phyloP scores from a whole-genome alignment of 2,113 vertebrate species.

The Gallinago paraguaiae region DNA sequence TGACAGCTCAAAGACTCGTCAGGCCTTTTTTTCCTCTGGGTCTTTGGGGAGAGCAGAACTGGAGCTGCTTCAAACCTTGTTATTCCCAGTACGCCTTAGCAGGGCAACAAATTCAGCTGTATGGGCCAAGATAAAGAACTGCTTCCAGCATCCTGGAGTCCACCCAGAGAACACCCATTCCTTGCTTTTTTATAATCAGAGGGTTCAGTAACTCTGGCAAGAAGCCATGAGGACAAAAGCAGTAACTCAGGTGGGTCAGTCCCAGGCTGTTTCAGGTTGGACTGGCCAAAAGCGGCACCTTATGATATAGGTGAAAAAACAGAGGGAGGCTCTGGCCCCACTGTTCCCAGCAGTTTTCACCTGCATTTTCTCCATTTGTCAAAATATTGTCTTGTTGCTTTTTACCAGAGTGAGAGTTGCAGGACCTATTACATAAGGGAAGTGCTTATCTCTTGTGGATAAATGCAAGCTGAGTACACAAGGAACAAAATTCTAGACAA shows the following conservation, averaged over 20 bases:
- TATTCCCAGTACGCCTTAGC: neutral
- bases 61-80: neutral
- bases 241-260: neutral
- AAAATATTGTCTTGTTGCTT: neutral
- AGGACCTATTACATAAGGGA: neutral
- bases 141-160: neutral
- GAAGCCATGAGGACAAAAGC: neutral
- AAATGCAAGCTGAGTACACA: neutral
- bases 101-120: neutral
- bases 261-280: neutral
- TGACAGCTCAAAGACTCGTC: neutral
- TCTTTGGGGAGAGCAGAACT: neutral
- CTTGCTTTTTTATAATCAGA: neutral
- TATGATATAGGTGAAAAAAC: neutral
- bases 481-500: neutral
- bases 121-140: slow-evolving; percentile 30
- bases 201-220: neutral
- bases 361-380: neutral
- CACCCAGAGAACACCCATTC: slow-evolving; percentile 20
- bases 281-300: neutral
- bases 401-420: neutral
- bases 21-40: neutral
- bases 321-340: neutral
- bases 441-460: neutral
- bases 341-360: neutral